Evolutionary conservation across 2,113 vertebrate genomes (phyloP), one percentile per base, ranked within the genome.

Genomic region (Scartelaos histophorus): DNA sequence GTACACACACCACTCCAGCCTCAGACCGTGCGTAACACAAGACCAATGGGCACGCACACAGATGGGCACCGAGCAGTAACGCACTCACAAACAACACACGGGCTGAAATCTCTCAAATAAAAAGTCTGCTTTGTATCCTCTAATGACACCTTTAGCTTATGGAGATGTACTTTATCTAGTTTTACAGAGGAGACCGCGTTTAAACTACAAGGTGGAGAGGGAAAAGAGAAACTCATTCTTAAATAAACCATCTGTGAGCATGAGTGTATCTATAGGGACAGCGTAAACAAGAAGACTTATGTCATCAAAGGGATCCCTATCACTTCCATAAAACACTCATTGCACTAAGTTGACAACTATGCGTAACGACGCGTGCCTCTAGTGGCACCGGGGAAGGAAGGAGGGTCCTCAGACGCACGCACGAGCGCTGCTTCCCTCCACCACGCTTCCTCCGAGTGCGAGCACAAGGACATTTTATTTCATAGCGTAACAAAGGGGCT

Each of bases 361-460:
- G 89, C 89, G 85, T 87, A 90, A 91, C 67, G 88, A 85, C 85
- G 89, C 88, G 87, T 85, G 85, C 89, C 88, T 90, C 85, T 87
- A 85, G 85, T 89, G 87, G 88, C 81, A 85, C 85, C 76, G 80
- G 64, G 67, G 65, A 64, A 64, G 61, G 79, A 89, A 86, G 76
- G 79, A 85, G 74, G 78, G 43, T 90, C 79, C 78, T 82, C 87
- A 87, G 76, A 82, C 85, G 83, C 87, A 87, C 85, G 81, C 80
- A 79, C 81, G 79, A 51, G 80, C 75, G 13, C 80, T 21, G 80
- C 80, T 84, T 70, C n/a, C 49, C 71, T 60, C 73, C 84, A 47
- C 76, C 76, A n/a, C 71, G 49, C 84, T 78, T 71, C 68, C 62
- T 51, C 66, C 81, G 71, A 46, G 70, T 76, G 49, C 78, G 56